Conservation (phyloP, 2,888 invertebrate genomes). For the Nomada ruficornis region DNA sequence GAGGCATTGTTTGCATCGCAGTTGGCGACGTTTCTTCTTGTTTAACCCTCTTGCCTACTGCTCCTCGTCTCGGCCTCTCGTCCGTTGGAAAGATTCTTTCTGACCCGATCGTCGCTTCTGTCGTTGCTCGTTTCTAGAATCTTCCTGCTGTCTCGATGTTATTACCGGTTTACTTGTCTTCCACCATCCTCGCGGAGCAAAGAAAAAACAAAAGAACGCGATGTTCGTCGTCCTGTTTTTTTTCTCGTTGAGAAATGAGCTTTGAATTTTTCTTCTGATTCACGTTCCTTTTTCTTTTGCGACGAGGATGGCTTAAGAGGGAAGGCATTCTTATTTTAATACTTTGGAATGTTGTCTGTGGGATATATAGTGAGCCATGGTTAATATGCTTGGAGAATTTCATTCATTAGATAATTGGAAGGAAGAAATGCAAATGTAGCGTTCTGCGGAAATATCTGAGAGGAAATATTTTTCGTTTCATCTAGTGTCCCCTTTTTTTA, state of each 20-base stretch:
- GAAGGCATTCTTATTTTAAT: conserved; percentile 8
- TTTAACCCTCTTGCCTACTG: not conserved
- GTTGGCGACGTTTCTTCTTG: conserved; percentile 33
- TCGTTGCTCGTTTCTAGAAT: conserved; percentile 41
- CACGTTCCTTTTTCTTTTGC: conserved; percentile 6
- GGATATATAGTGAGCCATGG: not conserved
- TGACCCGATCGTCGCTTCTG: conserved; percentile 21
- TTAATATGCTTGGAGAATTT: not conserved
- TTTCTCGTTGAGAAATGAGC: not conserved
- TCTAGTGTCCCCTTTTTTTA: too few relatives aligned
- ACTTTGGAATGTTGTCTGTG: not conserved
- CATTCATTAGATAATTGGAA: not conserved
- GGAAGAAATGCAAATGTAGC: not conserved
- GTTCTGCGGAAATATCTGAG: too few relatives aligned
- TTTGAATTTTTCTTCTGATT: conserved; percentile 29
- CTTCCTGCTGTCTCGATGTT: conserved; percentile 53
- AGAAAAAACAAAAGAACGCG: not conserved
- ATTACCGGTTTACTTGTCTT: conserved; percentile 50
- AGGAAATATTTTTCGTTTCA: too few relatives aligned
- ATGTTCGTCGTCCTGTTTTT: not conserved
- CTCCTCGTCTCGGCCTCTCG: not conserved
- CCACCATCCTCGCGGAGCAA: not conserved
- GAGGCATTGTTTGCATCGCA: conserved; percentile 54
- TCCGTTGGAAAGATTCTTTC: conserved; percentile 42
- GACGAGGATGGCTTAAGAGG: not conserved